phyloP scores from a whole-genome alignment of 2,797 vertebrate species.

The Falco berigora region DNA sequence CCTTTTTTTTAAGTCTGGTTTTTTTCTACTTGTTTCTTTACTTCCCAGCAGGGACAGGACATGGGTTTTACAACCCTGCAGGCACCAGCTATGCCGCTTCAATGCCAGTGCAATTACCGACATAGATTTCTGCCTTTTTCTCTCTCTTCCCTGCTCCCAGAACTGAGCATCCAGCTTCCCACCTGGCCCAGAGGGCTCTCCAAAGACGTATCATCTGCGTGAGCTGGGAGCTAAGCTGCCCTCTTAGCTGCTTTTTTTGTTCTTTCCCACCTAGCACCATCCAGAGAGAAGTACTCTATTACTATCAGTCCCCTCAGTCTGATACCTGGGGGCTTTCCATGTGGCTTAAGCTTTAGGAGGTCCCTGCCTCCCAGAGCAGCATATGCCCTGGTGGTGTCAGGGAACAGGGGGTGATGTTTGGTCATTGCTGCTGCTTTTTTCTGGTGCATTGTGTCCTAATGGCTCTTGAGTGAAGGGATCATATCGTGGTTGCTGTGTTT shows the following conservation, averaged over 20 bases:
- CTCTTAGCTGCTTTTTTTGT: not conserved
- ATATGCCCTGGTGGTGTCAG: rapidly evolving
- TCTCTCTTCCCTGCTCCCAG: not conserved
- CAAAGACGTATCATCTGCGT: not conserved
- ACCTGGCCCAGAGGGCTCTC: not conserved
- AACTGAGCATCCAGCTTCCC: not conserved
- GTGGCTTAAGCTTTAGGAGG: not conserved
- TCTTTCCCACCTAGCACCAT: not conserved
- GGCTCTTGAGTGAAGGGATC: not conserved
- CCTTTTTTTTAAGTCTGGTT: not conserved
- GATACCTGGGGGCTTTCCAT: not conserved
- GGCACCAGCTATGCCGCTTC: not conserved
- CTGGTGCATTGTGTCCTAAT: not conserved
- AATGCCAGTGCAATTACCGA: not conserved
- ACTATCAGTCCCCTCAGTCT: not conserved
- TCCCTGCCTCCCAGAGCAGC: not conserved
- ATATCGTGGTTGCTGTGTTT: not conserved
- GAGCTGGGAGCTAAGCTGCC: not conserved
- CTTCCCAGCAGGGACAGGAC: not conserved
- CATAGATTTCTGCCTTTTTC: not conserved
- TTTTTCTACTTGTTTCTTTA: not conserved
- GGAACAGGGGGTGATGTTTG: not conserved
- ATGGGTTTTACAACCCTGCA: not conserved
- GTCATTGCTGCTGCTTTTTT: not conserved
- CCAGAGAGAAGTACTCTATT: not conserved